phyloP scores from a whole-genome alignment of 2,888 invertebrate species.

The Cordilura impudica region DNA sequence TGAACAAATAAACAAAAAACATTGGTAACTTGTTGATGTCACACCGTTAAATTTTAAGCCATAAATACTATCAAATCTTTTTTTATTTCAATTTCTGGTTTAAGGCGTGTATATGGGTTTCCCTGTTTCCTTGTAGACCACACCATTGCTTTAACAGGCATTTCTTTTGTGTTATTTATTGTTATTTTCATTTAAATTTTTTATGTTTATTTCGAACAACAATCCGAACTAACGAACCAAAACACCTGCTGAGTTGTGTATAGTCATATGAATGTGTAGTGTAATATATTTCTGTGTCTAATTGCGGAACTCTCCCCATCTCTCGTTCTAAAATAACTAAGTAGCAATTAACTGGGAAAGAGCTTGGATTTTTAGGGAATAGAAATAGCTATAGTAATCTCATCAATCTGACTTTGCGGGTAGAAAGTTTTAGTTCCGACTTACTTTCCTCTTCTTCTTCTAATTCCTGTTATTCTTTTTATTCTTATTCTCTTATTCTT shows the following conservation, averaged over 20 bases:
- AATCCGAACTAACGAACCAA: neutral
- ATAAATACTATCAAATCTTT: slow-evolving; percentile 41
- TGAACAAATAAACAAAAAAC: neutral
- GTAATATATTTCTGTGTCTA: neutral
- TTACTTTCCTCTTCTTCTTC: too few species aligned
- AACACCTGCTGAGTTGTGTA: slow-evolving; percentile 34
- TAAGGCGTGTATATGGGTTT: slow-evolving; percentile 18
- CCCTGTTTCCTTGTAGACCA: slow-evolving; percentile 1
- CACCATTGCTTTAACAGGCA: slow-evolving; percentile 31
- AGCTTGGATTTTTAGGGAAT: too few species aligned
- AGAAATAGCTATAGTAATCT: too few species aligned
- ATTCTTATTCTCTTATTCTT: too few species aligned
- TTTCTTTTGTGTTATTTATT: slow-evolving; percentile 36
- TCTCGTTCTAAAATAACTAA: neutral
- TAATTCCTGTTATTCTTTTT: too few species aligned
- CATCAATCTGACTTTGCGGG: too few species aligned
- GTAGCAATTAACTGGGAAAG: neutral
- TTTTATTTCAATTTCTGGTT: neutral
- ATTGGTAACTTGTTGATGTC: slow-evolving; percentile 48
- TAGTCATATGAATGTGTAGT: slow-evolving; percentile 27
- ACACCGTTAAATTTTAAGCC: slow-evolving; percentile 36
- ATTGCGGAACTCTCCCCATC: neutral
- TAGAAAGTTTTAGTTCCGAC: too few species aligned
- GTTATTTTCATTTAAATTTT: slow-evolving; percentile 28
- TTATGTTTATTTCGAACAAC: slow-evolving; percentile 11